A percentile compares a stretch with the other conserved stretches of the same genome.
phyloP scores from a whole-genome alignment of 1,140 invertebrate species.

The Cylas formicarius region DNA sequence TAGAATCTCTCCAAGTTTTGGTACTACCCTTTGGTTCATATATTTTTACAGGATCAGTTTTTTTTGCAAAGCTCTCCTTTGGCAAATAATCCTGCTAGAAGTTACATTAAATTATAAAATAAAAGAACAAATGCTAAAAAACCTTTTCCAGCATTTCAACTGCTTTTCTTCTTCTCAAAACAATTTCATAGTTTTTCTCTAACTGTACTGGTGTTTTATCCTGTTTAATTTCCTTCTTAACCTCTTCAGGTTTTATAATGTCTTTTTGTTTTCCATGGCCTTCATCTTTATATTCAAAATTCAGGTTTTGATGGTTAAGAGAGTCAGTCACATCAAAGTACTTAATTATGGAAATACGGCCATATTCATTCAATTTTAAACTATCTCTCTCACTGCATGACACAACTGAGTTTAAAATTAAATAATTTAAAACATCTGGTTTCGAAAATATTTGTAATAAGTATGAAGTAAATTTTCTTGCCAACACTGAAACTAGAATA shows the following conservation, averaged over 20 bases:
- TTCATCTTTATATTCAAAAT: not conserved
- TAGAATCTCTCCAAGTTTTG: conserved; percentile 51
- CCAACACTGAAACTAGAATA: conserved; percentile 52
- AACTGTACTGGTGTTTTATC: no score
- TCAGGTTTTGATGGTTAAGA: conserved; percentile 26
- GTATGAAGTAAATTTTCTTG: conserved; percentile 49
- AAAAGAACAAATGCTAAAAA: no score
- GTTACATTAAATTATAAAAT: no score
- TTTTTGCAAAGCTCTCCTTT: no score
- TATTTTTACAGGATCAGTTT: conserved; percentile 35
- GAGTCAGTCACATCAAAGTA: conserved; percentile 38
- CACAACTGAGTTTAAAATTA: conserved; percentile 33
- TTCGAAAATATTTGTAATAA: conserved; percentile 44
- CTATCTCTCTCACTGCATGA: conserved; percentile 19
- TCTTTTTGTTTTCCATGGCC: conserved; percentile 2
- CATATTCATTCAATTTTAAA: conserved; percentile 25
- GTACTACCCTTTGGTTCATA: conserved; percentile 39
- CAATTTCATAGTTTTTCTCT: no score
- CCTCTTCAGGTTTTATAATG: conserved; percentile 6
- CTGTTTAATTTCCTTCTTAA: no score
- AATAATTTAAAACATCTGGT: conserved; percentile 49
- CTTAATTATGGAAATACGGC: conserved; percentile 29
- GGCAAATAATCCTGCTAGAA: no score
- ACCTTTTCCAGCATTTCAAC: no score
- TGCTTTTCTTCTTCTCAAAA: no score